Evolutionary conservation across 92 coral and sea anemone genomes (phyloP).

Genomic region (Plumapathes pennacea): DNA sequence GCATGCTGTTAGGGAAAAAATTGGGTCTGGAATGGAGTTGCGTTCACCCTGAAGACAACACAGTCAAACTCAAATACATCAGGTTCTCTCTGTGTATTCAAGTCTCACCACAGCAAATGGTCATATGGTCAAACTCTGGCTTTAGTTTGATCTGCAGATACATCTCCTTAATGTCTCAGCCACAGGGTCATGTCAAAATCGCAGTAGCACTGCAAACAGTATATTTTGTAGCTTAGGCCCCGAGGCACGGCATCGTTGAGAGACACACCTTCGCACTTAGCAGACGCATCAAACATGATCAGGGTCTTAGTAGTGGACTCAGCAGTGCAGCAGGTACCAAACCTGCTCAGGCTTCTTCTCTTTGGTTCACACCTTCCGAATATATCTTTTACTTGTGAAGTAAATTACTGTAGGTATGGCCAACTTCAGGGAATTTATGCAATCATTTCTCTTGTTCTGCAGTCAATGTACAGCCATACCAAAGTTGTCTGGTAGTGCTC

Average conservation of each 20-base stretch:
- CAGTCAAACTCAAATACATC: conserved; percentile 47
- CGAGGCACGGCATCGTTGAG: no score
- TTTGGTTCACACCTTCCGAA: no score
- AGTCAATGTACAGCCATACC: conserved; percentile 18
- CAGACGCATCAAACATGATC: no score
- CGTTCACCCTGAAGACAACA: conserved; percentile 51
- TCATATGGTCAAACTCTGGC: conserved; percentile 49
- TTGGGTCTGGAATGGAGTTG: conserved; percentile 47
- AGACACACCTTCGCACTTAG: no score
- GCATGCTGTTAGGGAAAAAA: conserved; percentile 60
- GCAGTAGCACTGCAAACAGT: no score
- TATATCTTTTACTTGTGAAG: conserved; percentile 4
- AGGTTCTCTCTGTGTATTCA: conserved; percentile 38
- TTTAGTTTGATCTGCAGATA: conserved; percentile 42
- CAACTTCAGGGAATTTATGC: conserved; percentile 4
- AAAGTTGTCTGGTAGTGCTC: conserved; percentile 10
- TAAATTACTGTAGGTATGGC: conserved; percentile 1
- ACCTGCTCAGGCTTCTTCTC: no score
- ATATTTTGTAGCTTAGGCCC: no score
- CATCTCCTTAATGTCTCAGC: no score
- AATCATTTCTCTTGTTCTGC: conserved; percentile 47
- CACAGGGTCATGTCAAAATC: no score
- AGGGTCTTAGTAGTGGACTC: no score
- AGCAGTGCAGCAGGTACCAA: no score
- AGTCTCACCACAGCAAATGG: conserved; percentile 41